A percentile compares a stretch with the other conserved stretches of the same genome.
Conservation (phyloP, 2,888 invertebrate genomes). For the Orchestes rusci region DNA sequence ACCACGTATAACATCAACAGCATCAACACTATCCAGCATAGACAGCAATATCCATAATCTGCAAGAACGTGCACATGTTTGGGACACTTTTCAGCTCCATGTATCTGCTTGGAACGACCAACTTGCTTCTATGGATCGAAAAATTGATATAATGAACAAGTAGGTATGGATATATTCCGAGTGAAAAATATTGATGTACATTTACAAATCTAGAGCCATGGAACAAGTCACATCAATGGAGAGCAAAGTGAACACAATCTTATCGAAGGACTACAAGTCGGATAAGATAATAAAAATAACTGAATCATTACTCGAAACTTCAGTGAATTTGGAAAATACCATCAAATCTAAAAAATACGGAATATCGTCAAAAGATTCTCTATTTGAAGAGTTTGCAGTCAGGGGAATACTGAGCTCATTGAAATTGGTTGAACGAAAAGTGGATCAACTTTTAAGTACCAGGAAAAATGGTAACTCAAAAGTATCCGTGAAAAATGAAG, state of each 20-base stretch:
- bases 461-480: slow-evolving; percentile 25
- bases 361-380: slow-evolving; percentile 27
- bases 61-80: slow-evolving; percentile 47
- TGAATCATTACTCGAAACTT: slow-evolving; percentile 24
- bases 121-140: slow-evolving; percentile 46
- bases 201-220: slow-evolving; percentile 35
- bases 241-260: slow-evolving; percentile 37
- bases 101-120: slow-evolving; percentile 50
- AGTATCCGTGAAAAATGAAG: slow-evolving; percentile 25
- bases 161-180: slow-evolving; percentile 21
- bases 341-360: slow-evolving; percentile 17
- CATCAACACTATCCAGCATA: slow-evolving; percentile 40
- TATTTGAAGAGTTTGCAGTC: slow-evolving; percentile 41
- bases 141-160: slow-evolving; percentile 47
- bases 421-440: slow-evolving; percentile 40
- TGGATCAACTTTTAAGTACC: slow-evolving; percentile 34
- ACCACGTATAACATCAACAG: slow-evolving; percentile 42
- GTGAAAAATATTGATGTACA: background rate
- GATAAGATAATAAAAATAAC: slow-evolving; percentile 29
- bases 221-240: slow-evolving; percentile 40
- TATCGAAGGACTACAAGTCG: slow-evolving; percentile 36
- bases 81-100: slow-evolving; percentile 50
- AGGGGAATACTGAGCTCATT: slow-evolving; percentile 42
- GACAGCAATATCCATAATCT: slow-evolving; percentile 46
- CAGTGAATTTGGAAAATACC: slow-evolving; percentile 17